Evolutionary conservation across 2,797 vertebrate genomes (phyloP).

Genomic region (Diglossa cyanea): DNA sequence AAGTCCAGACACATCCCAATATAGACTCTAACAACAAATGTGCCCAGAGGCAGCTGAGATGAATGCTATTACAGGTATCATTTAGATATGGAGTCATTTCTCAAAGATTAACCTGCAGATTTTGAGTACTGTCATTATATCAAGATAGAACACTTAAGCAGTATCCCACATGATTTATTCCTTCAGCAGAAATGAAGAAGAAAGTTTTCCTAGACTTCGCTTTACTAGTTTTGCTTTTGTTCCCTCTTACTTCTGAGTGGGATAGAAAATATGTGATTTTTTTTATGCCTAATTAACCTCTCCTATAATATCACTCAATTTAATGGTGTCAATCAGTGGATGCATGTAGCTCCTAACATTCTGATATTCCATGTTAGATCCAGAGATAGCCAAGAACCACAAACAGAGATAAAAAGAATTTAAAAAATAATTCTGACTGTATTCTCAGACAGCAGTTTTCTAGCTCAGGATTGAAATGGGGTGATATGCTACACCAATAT

Average conservation of each 20-base stretch:
- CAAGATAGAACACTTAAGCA: not conserved
- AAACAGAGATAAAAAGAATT: not conserved
- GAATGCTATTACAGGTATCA: not conserved
- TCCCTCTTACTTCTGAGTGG: not conserved
- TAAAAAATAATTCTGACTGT: not conserved
- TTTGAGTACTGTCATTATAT: not conserved
- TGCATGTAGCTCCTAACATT: not conserved
- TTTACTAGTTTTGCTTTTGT: not conserved
- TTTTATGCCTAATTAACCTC: not conserved
- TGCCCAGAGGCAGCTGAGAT: not conserved
- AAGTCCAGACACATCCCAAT: not conserved
- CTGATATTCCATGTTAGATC: not conserved
- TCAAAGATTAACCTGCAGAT: not conserved
- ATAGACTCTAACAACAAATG: accelerated
- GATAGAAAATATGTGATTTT: not conserved
- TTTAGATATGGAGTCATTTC: not conserved
- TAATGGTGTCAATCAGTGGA: not conserved
- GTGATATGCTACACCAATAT: not conserved
- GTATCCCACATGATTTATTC: not conserved
- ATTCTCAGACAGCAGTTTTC: not conserved
- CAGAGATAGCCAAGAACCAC: not conserved
- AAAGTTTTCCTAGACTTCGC: not conserved
- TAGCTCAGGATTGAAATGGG: not conserved
- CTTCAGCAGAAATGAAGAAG: not conserved
- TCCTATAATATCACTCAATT: not conserved